phyloP scores from a whole-genome alignment of 64 coral and sea anemone species.

The Orbicella faveolata region DNA sequence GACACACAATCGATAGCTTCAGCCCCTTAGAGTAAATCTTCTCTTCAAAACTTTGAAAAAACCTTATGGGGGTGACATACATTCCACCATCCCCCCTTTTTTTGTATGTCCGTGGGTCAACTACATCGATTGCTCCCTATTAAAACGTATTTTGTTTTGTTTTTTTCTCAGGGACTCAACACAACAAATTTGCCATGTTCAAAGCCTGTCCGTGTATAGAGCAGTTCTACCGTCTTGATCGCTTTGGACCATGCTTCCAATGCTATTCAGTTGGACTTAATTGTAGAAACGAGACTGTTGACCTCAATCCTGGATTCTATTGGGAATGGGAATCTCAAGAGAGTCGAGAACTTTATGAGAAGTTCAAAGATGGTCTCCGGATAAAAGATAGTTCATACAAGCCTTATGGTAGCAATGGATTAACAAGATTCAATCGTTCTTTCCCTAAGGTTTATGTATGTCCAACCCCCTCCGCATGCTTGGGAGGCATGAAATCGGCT shows the following conservation, averaged over 20 bases:
- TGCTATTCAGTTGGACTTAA: conserved; percentile 17
- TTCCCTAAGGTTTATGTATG: conserved; percentile 43
- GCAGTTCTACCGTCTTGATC: conserved; percentile 44
- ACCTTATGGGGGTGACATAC: too few relatives aligned
- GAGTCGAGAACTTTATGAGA: background rate
- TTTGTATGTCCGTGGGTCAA: too few relatives aligned
- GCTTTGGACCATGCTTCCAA: conserved; percentile 42
- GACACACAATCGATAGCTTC: too few relatives aligned
- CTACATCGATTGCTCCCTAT: too few relatives aligned
- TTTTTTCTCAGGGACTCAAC: conserved; percentile 32
- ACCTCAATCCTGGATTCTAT: conserved; percentile 40
- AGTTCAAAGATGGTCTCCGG: conserved; percentile 22
- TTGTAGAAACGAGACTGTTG: conserved; percentile 49
- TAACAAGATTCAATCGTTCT: conserved; percentile 19
- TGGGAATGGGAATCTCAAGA: conserved; percentile 48
- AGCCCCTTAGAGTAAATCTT: too few relatives aligned
- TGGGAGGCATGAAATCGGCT: conserved; percentile 27
- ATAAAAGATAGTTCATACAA: background rate
- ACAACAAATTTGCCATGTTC: conserved; percentile 17
- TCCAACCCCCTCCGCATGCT: conserved; percentile 39
- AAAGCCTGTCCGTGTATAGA: conserved; percentile 46
- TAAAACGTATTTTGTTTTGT: background rate
- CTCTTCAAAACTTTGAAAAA: too few relatives aligned
- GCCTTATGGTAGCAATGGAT: background rate
- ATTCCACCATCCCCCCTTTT: too few relatives aligned